Evolutionary conservation across 2,888 invertebrate genomes (phyloP), one percentile per base, ranked within the genome.

Genomic region (Abrostola tripartita): DNA sequence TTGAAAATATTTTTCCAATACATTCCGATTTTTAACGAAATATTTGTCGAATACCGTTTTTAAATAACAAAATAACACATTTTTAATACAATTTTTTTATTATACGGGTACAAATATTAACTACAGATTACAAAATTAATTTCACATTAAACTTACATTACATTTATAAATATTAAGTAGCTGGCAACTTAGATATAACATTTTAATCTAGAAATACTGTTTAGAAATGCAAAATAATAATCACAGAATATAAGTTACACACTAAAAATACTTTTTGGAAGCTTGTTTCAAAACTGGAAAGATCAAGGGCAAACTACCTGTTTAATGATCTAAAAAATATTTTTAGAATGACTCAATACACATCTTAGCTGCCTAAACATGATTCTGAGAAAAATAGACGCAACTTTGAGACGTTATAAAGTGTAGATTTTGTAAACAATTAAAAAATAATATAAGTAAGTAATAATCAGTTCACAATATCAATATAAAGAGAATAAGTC

Each of bases 31-130:
- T 61, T 42, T 6, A 49, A 61, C 52, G 55, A 71, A 85, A 81
- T 86, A 81, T 82, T 82, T 78, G 78, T 79, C 72, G 64, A 65
- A 68, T 63, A 68, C 78, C 76, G 85, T 84, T 84, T 79, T 76
- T 60, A 84, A 88, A 90, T 91, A 90, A 92, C 89, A 88, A 89
- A 88, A 86, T 89, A 90, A 85, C 80, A 79, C 74, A 74, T 80
- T 81, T 84, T 83, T 85, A 81, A 81, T 83, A 84, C 82, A 83
- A 84, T 84, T 86, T 84, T 84, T 86, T 84, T 86, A 87, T 88
- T 81, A 76, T 78, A 75, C 78, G 79, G 81, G 80, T 89, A 90
- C 87, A 91, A 90, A 88, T 83, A 81, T 82, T 83, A 82, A 70
- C 79, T 88, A 88, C 83, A 81, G 70, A 79, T 82, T 85, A 86